These are phyloP conservation scores for Agriopis aurantiaria DNA, from an alignment of 2,888 invertebrate species.

Conservation along the genomic window DNA sequence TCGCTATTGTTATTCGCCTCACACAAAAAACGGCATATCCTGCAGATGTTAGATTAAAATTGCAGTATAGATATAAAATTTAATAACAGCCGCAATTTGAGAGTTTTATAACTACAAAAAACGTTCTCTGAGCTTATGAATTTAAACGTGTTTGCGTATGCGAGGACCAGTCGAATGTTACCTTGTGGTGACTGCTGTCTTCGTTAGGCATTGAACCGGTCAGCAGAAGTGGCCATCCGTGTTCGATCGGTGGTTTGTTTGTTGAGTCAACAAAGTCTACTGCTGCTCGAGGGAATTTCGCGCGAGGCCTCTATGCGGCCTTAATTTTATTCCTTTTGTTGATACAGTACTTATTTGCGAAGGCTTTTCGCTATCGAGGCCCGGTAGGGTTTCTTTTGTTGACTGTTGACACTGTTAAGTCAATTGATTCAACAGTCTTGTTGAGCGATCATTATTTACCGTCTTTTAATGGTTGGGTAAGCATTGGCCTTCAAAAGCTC, in stretches of 20 bases:
- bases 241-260: constrained; percentile 73
- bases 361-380: constrained; percentile 79
- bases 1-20: constrained; percentile 66
- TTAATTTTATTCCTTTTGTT: constrained; percentile 74
- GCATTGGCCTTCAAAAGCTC: constrained; percentile 23
- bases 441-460: constrained; percentile 34
- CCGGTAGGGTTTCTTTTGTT: constrained; percentile 75
- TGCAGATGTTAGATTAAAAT: constrained; percentile 59
- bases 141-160: constrained; percentile 56
- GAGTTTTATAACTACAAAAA: constrained; percentile 57
- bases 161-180: constrained; percentile 51
- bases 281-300: constrained; percentile 73
- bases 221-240: constrained; percentile 76
- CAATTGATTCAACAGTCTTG: constrained; percentile 61
- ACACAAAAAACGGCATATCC: constrained; percentile 57
- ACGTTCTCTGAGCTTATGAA: constrained; percentile 43
- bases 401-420: constrained; percentile 71
- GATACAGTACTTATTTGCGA: constrained; percentile 67
- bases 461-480: constrained; percentile 36
- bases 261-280: constrained; percentile 76
- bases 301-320: constrained; percentile 72
- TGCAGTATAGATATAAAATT: constrained; percentile 58
- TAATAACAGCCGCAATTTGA: constrained; percentile 54
- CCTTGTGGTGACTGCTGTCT: constrained; percentile 62
- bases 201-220: constrained; percentile 70